A percentile compares a stretch with the other conserved stretches of the same genome.
These are phyloP conservation scores for Melanchra persicariae DNA, from an alignment of 2,888 invertebrate species.

Conservation along the genomic window DNA sequence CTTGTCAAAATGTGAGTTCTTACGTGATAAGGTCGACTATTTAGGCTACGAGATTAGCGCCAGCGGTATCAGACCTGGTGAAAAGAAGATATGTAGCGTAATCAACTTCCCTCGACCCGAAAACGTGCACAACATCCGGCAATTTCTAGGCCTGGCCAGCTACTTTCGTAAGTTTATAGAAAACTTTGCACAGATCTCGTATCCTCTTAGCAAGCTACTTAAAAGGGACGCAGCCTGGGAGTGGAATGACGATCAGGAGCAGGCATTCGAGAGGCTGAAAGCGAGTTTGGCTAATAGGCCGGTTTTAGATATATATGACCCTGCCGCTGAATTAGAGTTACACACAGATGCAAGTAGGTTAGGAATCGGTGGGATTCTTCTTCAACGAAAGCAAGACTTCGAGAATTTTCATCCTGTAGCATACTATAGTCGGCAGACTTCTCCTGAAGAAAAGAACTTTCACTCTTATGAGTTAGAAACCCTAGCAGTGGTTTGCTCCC, in stretches of 20 bases:
- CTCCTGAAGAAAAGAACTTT: no score
- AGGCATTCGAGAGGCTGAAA: background rate
- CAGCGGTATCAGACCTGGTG: background rate
- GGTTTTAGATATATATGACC: background rate
- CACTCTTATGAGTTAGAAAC: no score
- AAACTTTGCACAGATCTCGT: background rate
- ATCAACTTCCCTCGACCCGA: slow-evolving; percentile 4
- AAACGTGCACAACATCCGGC: background rate
- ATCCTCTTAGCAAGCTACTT: background rate
- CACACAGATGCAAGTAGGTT: slow-evolving; percentile 3
- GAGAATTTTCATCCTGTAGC: background rate
- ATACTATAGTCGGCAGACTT: background rate
- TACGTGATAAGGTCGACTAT: background rate
- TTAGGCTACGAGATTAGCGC: background rate
- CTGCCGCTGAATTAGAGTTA: background rate
- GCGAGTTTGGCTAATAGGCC: background rate
- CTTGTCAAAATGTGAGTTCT: background rate
- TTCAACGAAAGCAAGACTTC: background rate
- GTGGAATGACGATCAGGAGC: background rate
- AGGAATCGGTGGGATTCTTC: background rate
- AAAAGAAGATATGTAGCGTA: no score
- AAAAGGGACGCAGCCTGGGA: background rate
- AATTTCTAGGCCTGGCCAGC: background rate
- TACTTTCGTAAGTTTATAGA: slow-evolving; percentile 5
- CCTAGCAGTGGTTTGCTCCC: no score